Evolutionary conservation across 1,140 invertebrate genomes (phyloP), one percentile per base, ranked within the genome.

Genomic region (Bilobella aurantiaca): DNA sequence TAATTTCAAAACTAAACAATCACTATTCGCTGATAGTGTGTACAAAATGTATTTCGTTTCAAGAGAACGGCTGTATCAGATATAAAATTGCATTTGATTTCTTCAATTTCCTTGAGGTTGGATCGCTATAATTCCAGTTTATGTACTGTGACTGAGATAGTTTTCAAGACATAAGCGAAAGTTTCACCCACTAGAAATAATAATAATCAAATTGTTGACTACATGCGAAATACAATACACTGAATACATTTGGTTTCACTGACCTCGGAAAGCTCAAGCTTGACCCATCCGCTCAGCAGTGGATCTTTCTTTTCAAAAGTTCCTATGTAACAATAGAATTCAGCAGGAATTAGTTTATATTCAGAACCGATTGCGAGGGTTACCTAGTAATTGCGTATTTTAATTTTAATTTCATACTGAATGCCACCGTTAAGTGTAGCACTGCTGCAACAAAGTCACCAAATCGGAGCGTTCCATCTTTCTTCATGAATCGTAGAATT

Each of bases 381-480:
- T 30, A 34, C 28, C 1, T 53, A 60, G 18, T 5, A 31, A 37
- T 47, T 61, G 31, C 27, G 63, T 65, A 60, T n/a, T 67, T 69
- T 65, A 66, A 58, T 71, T n/a, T n/a, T n/a, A 74, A 57, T 69
- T 28, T 77, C 82, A 86, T 82, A 90, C 90, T 86, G 76, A 94
- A 94, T 31, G 91, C 88, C 63, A 90, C 84, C 65, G 88, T 90
- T 31, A 96, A 79, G 75, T 93, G 90, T 67, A 95, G 81, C 75
- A 95, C 88, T 34, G 90, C 88, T 3, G 88, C 90, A 0, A 94
- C 91, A 75, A 93, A 95, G 77, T 96, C 91, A 21, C 91, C 91
- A 75, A 95, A 92, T 73, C 91, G 79, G n/a, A 95, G 79, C 42
- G 91, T 93, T 53, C 91, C 91, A 76, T 96, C 91, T 78, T 93